Percentiles rank a stretch among this genome's conserved stretches.
phyloP scores from a whole-genome alignment of 2,113 vertebrate genomes.

The Sapayoa aenigma region DNA sequence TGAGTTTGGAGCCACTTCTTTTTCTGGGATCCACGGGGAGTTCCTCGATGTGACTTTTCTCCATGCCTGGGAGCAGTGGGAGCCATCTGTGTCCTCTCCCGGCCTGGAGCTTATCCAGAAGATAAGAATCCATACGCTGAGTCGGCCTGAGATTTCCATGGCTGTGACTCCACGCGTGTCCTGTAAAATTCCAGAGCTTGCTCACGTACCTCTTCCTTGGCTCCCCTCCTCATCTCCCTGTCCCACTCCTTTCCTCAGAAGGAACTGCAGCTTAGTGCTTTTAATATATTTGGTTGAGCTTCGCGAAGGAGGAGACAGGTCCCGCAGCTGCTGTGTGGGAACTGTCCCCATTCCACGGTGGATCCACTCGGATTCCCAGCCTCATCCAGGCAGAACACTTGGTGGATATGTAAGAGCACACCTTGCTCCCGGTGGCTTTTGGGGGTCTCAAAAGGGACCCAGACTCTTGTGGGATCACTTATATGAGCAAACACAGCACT shows the following conservation, averaged over 20 bases:
- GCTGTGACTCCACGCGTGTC: background rate
- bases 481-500: background rate
- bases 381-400: background rate
- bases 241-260: background rate
- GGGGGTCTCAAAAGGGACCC: background rate
- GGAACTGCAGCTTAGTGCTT: background rate
- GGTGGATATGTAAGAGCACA: background rate
- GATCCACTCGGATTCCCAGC: background rate
- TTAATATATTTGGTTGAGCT: background rate
- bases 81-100: background rate
- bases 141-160: background rate
- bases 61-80: background rate
- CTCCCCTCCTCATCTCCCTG: background rate
- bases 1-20: background rate
- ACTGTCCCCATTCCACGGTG: background rate
- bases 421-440: background rate
- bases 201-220: rapidly evolving
- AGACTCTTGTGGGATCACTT: background rate
- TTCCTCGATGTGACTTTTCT: background rate
- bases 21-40: background rate
- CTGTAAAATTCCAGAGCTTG: background rate
- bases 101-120: background rate
- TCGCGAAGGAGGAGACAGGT: background rate
- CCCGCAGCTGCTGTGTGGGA: too few species aligned
- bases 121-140: background rate